A percentile compares a stretch with the other conserved stretches of the same genome.
Evolutionary conservation across 1,140 invertebrate genomes (phyloP).

Genomic region (Panagrolaimus sp.): DNA sequence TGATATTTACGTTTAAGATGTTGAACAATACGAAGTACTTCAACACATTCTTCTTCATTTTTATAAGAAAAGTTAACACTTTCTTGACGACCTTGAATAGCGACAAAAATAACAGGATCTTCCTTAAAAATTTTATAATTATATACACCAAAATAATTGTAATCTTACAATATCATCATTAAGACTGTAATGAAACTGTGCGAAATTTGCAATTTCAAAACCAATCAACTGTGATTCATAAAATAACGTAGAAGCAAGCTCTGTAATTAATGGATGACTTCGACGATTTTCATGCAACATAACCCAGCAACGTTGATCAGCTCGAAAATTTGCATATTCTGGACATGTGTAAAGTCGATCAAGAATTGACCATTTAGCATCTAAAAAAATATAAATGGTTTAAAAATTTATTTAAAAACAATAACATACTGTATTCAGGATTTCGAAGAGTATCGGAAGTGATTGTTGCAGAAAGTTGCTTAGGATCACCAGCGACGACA

Average conservation of each 20-base stretch:
- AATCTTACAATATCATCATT: neutral
- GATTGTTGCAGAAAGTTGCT: constrained; percentile 22
- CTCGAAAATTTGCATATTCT: too few species aligned
- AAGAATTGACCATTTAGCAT: neutral
- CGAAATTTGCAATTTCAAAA: constrained; percentile 1
- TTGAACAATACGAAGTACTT: too few species aligned
- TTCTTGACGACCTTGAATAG: neutral
- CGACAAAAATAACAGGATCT: too few species aligned
- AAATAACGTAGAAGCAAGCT: neutral
- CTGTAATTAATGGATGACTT: neutral
- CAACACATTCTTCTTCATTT: neutral
- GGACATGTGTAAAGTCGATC: neutral
- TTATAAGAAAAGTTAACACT: neutral
- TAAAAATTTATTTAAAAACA: too few species aligned
- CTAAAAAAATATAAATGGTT: too few species aligned
- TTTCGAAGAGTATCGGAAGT: neutral
- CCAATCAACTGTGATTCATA: neutral
- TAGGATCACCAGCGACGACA: constrained; percentile 22
- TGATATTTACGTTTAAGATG: neutral
- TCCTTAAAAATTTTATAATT: too few species aligned
- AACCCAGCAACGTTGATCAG: too few species aligned
- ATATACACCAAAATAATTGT: neutral
- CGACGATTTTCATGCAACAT: neutral
- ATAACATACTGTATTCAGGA: too few species aligned
- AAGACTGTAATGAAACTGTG: neutral